Evolutionary conservation across 2,888 invertebrate genomes (phyloP).

Genomic region (Sisyra nigra): DNA sequence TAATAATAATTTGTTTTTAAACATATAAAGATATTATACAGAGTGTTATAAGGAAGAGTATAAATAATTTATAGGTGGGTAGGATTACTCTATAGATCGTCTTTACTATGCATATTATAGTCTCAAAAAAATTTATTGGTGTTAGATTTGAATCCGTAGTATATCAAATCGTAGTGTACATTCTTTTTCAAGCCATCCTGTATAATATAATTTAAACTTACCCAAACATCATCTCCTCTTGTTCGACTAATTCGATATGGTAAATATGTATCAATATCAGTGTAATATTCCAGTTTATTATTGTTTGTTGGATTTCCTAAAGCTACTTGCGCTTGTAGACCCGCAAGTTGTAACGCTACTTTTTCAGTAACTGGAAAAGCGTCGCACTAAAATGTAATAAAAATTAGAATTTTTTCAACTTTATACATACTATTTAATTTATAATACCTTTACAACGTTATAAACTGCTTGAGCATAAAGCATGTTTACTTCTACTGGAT

Average conservation of each 20-base stretch:
- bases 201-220: conserved; percentile 26
- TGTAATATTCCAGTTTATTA: conserved; percentile 69
- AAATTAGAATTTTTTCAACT: background rate
- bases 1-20: conserved; percentile 2
- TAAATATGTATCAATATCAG: conserved; percentile 79
- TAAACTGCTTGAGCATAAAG: conserved; percentile 91
- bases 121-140: too few relatives aligned
- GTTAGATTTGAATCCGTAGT: too few relatives aligned
- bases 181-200: too few relatives aligned
- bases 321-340: conserved; percentile 88
- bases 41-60: conserved; percentile 1
- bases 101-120: too few relatives aligned
- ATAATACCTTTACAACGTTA: conserved; percentile 74
- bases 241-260: conserved; percentile 68
- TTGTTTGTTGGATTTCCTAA: conserved; percentile 69
- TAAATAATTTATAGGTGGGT: too few relatives aligned
- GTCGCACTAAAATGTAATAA: conserved; percentile 47
- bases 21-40: conserved; percentile 8
- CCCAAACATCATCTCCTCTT: conserved; percentile 71
- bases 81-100: too few relatives aligned
- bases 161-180: too few relatives aligned
- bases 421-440: conserved; percentile 7
- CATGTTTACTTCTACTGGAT: conserved; percentile 87
- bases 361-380: conserved; percentile 92
- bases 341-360: conserved; percentile 84